phyloP scores from a whole-genome alignment of 2,797 vertebrate genomes.

The Brachyrhaphis roseni region DNA sequence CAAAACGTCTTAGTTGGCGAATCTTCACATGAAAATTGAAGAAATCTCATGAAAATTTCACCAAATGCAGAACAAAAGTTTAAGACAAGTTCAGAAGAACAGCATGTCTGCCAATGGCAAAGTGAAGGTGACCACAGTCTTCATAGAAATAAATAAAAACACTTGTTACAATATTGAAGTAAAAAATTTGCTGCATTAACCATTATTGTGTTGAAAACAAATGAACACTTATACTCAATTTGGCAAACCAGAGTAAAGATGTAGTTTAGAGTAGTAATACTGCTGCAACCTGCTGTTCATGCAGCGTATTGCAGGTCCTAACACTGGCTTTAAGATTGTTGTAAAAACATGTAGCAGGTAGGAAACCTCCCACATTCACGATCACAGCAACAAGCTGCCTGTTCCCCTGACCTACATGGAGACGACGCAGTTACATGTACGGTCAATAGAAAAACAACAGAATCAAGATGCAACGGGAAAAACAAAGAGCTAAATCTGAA shows the following conservation, averaged over 20 bases:
- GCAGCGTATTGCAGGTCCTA: slow-evolving; percentile 49
- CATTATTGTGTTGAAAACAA: slow-evolving; percentile 51
- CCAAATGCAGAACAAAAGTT: slow-evolving; percentile 13
- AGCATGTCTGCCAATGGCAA: slow-evolving; percentile 23
- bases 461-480: slow-evolving; percentile 13
- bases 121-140: slow-evolving; percentile 51
- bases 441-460: slow-evolving; percentile 20
- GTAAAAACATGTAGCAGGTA: slow-evolving; percentile 33
- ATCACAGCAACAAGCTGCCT: slow-evolving; percentile 26
- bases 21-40: slow-evolving; percentile 10
- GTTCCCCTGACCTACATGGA: slow-evolving; percentile 24
- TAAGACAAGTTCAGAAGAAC: slow-evolving; percentile 32
- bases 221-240: slow-evolving; percentile 52
- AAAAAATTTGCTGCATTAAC: slow-evolving; percentile 46
- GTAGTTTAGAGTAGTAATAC: slow-evolving; percentile 41
- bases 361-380: slow-evolving; percentile 16
- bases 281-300: slow-evolving; percentile 73
- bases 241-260: slow-evolving; percentile 58
- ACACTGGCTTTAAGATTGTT: slow-evolving; percentile 29
- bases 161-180: slow-evolving; percentile 65
- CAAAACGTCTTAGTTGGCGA: slow-evolving; percentile 8
- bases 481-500: slow-evolving; percentile 19
- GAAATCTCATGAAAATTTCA: background rate
- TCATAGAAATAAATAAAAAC: slow-evolving; percentile 75
- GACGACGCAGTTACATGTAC: slow-evolving; percentile 12